Evolutionary conservation across 2,797 vertebrate genomes (phyloP).

Genomic region (Coregonus ussuriensis): DNA sequence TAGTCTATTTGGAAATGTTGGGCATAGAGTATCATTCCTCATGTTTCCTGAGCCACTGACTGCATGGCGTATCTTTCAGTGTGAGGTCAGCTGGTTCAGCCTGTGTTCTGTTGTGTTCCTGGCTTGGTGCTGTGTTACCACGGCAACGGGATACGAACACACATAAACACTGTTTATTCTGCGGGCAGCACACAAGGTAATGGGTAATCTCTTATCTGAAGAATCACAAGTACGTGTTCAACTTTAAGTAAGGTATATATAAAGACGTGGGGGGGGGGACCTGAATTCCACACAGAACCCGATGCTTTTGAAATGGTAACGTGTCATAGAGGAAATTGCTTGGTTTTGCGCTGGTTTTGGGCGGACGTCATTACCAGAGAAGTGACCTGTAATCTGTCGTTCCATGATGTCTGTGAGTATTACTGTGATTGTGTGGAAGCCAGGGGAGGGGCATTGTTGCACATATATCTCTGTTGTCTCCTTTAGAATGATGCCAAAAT

Average conservation of each 20-base stretch:
- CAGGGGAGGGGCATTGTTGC: slow-evolving; percentile 12
- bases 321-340: slow-evolving; percentile 77
- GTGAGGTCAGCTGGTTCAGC: slow-evolving; percentile 18
- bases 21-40: background rate
- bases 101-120: background rate
- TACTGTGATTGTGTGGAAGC: slow-evolving; percentile 56
- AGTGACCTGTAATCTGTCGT: slow-evolving; percentile 80
- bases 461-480: slow-evolving; percentile 18
- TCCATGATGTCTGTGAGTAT: slow-evolving; percentile 71
- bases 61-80: background rate
- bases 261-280: slow-evolving; percentile 6
- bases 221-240: slow-evolving; percentile 47
- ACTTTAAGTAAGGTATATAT: slow-evolving; percentile 20
- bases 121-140: slow-evolving; percentile 29
- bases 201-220: slow-evolving; percentile 58
- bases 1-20: background rate
- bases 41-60: slow-evolving; percentile 10
- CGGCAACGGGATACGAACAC: slow-evolving; percentile 16
- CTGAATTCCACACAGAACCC: slow-evolving; percentile 24
- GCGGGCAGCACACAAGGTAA: slow-evolving; percentile 31
- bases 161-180: slow-evolving; percentile 13
- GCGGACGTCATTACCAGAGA: slow-evolving; percentile 77
- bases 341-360: slow-evolving; percentile 76
- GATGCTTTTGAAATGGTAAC: slow-evolving; percentile 62
- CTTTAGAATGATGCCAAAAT: background rate